Evolutionary conservation across 1,140 invertebrate genomes (phyloP).

Genomic region (Pogonomyrmex barbatus): DNA sequence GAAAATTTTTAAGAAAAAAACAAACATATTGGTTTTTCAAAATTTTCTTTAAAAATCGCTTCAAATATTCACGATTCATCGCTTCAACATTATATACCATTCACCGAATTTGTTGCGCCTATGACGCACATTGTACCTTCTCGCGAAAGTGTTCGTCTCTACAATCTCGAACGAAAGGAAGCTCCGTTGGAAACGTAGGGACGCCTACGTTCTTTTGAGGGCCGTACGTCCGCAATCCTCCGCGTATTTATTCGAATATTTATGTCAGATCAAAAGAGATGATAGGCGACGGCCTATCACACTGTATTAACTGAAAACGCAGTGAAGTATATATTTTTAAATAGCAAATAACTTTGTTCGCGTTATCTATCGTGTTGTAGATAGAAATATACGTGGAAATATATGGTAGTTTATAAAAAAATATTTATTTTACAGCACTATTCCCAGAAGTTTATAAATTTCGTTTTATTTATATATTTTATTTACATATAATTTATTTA

Average conservation of each 20-base stretch:
- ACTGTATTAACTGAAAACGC: background rate
- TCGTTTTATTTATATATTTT: background rate
- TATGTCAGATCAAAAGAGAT: conserved; percentile 31
- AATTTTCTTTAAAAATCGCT: background rate
- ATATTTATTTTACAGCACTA: background rate
- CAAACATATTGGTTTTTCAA: background rate
- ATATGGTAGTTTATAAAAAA: background rate
- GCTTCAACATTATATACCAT: too few species aligned
- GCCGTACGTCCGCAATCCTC: background rate
- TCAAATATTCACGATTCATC: background rate
- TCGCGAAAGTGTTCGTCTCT: conserved; percentile 51
- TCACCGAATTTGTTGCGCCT: background rate
- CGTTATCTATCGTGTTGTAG: background rate
- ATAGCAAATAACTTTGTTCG: background rate
- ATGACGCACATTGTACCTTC: background rate
- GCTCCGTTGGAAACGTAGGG: conserved; percentile 16
- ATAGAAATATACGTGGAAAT: background rate
- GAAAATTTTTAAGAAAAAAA: background rate
- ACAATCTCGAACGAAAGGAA: conserved; percentile 56
- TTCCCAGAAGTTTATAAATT: background rate
- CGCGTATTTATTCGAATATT: conserved; percentile 7
- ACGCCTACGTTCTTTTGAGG: conserved; percentile 30
- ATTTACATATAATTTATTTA: too few species aligned
- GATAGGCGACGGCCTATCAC: background rate
- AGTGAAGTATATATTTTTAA: background rate